Conservation (phyloP, 2,113 vertebrate genomes). For the Poeciliopsis turrubarensis region DNA sequence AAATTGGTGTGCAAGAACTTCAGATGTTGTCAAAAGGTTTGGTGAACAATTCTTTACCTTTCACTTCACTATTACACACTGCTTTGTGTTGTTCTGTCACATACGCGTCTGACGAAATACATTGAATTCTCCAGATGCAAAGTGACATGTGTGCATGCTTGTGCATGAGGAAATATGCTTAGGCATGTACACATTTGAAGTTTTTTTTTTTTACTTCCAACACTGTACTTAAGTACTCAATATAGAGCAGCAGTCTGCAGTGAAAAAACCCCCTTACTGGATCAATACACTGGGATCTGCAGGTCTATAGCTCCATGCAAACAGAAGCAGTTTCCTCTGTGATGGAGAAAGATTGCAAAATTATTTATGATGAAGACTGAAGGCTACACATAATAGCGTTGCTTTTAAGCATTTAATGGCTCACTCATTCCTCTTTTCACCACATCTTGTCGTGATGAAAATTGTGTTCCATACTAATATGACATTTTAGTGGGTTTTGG, state of each 20-base stretch:
- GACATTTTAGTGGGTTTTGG: not conserved
- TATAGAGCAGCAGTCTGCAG: constrained; percentile 12
- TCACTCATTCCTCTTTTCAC: constrained; percentile 7
- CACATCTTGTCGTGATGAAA: constrained; percentile 7
- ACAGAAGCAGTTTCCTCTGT: constrained; percentile 15
- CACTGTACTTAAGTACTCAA: constrained; percentile 25
- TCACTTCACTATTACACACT: not conserved
- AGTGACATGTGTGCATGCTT: not conserved
- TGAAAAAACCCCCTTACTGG: constrained; percentile 26
- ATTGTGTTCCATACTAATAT: not conserved
- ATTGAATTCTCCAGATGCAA: not conserved
- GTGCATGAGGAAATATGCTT: constrained; percentile 21
- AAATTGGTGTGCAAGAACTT: no score
- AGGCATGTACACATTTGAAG: constrained; percentile 33
- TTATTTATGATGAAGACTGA: constrained; percentile 30
- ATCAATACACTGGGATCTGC: constrained; percentile 41
- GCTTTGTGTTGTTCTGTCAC: not conserved
- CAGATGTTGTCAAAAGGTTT: not conserved
- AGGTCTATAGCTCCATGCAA: not conserved
- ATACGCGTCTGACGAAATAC: not conserved
- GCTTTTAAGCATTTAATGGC: constrained; percentile 20
- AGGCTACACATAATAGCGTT: constrained; percentile 13
- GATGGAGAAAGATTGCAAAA: not conserved
- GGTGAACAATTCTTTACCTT: not conserved
- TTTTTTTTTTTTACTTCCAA: constrained; percentile 39